These are phyloP conservation scores for Ochropacha duplaris DNA, from an alignment of 2,888 invertebrate species.

Conservation along the genomic window DNA sequence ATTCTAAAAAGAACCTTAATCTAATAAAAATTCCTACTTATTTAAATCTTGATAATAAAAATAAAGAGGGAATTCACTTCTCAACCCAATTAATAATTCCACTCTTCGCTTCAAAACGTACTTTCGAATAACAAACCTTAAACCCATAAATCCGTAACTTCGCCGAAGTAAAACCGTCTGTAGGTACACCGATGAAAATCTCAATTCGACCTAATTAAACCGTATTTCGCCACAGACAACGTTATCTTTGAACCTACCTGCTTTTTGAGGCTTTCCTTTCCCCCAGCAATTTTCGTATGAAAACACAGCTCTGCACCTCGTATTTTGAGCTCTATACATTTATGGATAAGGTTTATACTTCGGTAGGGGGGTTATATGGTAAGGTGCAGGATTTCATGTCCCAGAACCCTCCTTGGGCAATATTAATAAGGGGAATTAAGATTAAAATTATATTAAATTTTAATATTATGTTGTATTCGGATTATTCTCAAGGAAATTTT, in stretches of 20 bases:
- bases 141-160: neutral
- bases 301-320: slow-evolving; percentile 13
- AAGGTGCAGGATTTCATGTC: slow-evolving; percentile 50
- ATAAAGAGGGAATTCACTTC: neutral
- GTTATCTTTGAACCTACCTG: slow-evolving; percentile 80
- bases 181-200: slow-evolving; percentile 45
- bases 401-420: slow-evolving; percentile 67
- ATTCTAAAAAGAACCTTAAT: too few relatives aligned
- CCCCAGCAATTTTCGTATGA: slow-evolving; percentile 39
- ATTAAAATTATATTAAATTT: slow-evolving; percentile 83
- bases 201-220: slow-evolving; percentile 71
- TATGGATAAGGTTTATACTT: slow-evolving; percentile 26
- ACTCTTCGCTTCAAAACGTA: neutral
- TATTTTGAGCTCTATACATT: slow-evolving; percentile 19
- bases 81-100: neutral
- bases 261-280: slow-evolving; percentile 50
- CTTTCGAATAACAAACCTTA: neutral
- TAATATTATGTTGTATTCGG: slow-evolving; percentile 82
- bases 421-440: slow-evolving; percentile 82
- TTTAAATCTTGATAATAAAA: too few relatives aligned
- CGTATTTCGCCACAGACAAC: slow-evolving; percentile 61
- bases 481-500: slow-evolving; percentile 78
- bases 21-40: too few relatives aligned
- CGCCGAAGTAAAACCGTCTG: slow-evolving; percentile 5
- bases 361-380: slow-evolving; percentile 11